These are phyloP conservation scores for Ailurus styani DNA, from an alignment of 2,113 vertebrate genomes.

Conservation along the genomic window DNA sequence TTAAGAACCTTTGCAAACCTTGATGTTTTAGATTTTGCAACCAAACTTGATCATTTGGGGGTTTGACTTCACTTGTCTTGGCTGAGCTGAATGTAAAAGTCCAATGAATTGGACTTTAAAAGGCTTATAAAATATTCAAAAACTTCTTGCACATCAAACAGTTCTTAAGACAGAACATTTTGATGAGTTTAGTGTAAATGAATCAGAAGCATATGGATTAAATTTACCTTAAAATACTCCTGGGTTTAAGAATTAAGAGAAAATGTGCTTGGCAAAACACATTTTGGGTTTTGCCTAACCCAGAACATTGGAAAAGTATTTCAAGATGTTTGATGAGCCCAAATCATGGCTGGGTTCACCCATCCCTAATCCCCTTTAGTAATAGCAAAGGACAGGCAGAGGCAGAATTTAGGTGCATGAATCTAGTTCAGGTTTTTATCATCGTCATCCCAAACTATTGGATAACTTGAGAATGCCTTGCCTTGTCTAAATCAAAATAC, in stretches of 20 bases:
- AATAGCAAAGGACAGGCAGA: conserved; percentile 69
- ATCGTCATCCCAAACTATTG: conserved; percentile 34
- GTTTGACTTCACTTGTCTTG: conserved; percentile 48
- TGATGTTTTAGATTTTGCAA: conserved; percentile 29
- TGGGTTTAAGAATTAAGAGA: conserved; percentile 78
- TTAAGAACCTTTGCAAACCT: conserved; percentile 37
- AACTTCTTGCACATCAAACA: conserved; percentile 72
- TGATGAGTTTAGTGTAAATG: conserved; percentile 78
- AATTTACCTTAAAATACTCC: conserved; percentile 80
- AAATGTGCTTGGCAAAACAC: conserved; percentile 79
- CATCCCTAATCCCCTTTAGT: conserved; percentile 62
- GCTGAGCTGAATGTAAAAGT: conserved; percentile 16
- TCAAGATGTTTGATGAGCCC: conserved; percentile 77
- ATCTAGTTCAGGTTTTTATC: conserved; percentile 63
- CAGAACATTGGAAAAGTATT: conserved; percentile 78
- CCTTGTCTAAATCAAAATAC: conserved; percentile 46
- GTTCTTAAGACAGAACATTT: conserved; percentile 71
- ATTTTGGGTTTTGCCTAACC: conserved; percentile 78
- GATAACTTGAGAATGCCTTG: conserved; percentile 40
- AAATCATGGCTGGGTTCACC: conserved; percentile 74
- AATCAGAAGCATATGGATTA: conserved; percentile 79
- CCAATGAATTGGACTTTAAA: conserved; percentile 49
- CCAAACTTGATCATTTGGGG: conserved; percentile 28
- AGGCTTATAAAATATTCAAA: conserved; percentile 70
- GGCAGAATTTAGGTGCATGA: conserved; percentile 54